Percentiles rank a stretch among this genome's conserved stretches.
These are phyloP conservation scores for Andrena fulva DNA, from an alignment of 2,888 invertebrate species.

Conservation along the genomic window DNA sequence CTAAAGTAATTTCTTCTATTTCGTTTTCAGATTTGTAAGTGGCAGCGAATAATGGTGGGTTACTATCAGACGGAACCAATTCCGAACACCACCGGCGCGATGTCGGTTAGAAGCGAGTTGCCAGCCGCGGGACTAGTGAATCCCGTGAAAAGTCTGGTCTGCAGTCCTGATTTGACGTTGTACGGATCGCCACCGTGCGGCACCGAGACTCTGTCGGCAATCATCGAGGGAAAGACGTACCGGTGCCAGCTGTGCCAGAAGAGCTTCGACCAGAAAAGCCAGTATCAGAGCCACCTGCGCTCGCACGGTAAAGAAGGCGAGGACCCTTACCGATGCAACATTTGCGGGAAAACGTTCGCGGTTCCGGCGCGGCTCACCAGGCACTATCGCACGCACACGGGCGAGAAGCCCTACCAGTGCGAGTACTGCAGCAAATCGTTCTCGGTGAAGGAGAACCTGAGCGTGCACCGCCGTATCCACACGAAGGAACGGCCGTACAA, in stretches of 20 bases:
- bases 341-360: conserved; percentile 95
- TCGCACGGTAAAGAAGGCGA: conserved; percentile 88
- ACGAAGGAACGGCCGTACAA: conserved; percentile 96
- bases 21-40: conserved; percentile 25
- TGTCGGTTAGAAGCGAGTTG: conserved; percentile 60
- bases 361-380: conserved; percentile 94
- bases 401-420: conserved; percentile 95
- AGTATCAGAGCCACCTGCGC: conserved; percentile 89
- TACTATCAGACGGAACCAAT: conserved; percentile 74
- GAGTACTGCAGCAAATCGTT: conserved; percentile 97
- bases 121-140: conserved; percentile 68
- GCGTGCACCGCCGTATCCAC: conserved; percentile 94
- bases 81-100: conserved; percentile 61
- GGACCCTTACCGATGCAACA: conserved; percentile 95
- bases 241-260: conserved; percentile 91
- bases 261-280: conserved; percentile 91
- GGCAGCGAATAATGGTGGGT: conserved; percentile 73
- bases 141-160: conserved; percentile 86
- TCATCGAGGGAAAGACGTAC: conserved; percentile 81
- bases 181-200: conserved; percentile 77
- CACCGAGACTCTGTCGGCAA: conserved; percentile 40
- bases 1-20: neutral
- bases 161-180: conserved; percentile 87
- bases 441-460: conserved; percentile 96
- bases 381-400: conserved; percentile 95